phyloP scores from a whole-genome alignment of 2,888 invertebrate species.

The Drosophila pullipes region DNA sequence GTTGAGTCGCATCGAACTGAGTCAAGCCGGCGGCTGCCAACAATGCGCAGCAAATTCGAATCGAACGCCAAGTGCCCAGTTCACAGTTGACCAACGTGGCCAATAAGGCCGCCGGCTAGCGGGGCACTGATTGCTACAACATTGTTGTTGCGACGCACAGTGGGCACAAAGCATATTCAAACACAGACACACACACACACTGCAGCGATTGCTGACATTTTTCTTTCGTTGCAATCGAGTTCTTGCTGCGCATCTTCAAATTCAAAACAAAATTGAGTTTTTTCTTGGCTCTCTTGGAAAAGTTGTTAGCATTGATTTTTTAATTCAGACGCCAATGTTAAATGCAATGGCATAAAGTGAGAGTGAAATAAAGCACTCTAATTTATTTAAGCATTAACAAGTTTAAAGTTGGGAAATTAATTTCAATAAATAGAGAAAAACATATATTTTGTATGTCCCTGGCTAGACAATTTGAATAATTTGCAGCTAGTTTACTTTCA shows the following conservation, averaged over 20 bases:
- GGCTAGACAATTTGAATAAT: neutral
- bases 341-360: neutral
- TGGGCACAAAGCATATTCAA: conserved; percentile 13
- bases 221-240: neutral
- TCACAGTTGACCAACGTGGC: conserved; percentile 46
- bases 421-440: neutral
- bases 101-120: conserved; percentile 22
- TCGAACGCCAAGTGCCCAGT: conserved; percentile 60
- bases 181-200: neutral
- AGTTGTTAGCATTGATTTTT: neutral
- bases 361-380: neutral
- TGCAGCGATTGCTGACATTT: neutral
- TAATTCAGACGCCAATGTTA: neutral
- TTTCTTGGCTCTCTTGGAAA: neutral
- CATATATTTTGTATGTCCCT: neutral
- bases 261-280: neutral
- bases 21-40: conserved; percentile 39
- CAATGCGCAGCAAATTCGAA: conserved; percentile 53
- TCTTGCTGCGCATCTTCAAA: neutral
- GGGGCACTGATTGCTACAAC: conserved; percentile 40
- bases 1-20: conserved; percentile 10
- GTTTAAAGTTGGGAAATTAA: neutral
- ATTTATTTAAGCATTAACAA: neutral
- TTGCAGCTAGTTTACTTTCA: neutral
- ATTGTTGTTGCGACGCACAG: conserved; percentile 39